phyloP scores from a whole-genome alignment of 2,888 invertebrate species.

The Mechanitis messenoides region DNA sequence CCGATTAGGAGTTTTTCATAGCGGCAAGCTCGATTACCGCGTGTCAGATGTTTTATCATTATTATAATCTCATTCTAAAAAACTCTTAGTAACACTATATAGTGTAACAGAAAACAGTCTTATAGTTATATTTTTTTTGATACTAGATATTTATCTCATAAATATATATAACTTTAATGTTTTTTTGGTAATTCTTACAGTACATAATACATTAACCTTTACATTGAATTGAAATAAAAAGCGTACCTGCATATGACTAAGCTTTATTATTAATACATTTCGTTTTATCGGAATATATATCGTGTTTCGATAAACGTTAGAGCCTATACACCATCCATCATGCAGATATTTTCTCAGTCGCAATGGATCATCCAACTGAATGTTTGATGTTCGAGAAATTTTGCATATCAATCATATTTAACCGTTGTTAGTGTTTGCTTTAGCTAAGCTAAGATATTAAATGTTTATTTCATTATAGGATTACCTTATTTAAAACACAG shows the following conservation, averaged over 20 bases:
- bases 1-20: no score
- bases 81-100: no score
- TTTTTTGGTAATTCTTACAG: no score
- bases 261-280: constrained; percentile 68
- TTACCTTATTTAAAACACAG: no score
- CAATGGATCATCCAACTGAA: constrained; percentile 30
- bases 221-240: constrained; percentile 33
- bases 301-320: constrained; percentile 65
- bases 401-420: constrained; percentile 21
- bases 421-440: constrained; percentile 7
- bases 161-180: no score
- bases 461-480: not conserved
- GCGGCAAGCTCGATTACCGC: no score
- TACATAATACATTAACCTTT: no score
- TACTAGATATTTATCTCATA: no score
- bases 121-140: no score
- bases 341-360: constrained; percentile 48
- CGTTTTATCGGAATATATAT: constrained; percentile 46
- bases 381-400: constrained; percentile 29
- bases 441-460: not conserved
- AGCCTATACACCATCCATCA: constrained; percentile 62
- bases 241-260: constrained; percentile 46
- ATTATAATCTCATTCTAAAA: no score
- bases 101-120: no score
- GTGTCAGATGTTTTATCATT: no score